Base-by-base conservation (phyloP, 2,888 invertebrate species). In the Lasiommata megera region DNA sequence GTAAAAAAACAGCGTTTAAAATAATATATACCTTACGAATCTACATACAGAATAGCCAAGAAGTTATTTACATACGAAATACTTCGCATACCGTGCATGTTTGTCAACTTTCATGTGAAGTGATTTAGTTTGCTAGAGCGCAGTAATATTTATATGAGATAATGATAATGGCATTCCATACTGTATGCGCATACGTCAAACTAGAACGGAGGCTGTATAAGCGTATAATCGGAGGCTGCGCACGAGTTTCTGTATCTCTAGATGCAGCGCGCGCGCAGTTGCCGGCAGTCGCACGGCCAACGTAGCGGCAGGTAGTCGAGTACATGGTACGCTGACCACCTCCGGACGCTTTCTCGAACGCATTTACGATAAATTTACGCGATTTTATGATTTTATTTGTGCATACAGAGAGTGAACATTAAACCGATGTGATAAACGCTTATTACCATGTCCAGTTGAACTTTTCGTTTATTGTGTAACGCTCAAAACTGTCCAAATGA, bases 211-310 rank as follows among this genome's bases (percentile, higher is more conserved):
- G 83, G 82, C 80, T 82, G 84, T 80, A 79, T 66, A 23, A 40
- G 51, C 40, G 40, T 51, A 11, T 37, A 67, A 68, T 64, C 66
- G 68, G 70, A 64, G 68, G 67, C 65, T 67, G 72, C 68, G 70
- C 77, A 71, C 77, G 78, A 82, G 80, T 73, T 76, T 71, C 75
- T 75, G 77, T 9, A 52, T 43, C 41, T 41, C 17, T 41, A 52
- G 51, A 76, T 75, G 65, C 71, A 72, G 71, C 73, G 69, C 69
- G 65, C 71, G 71, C 70, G 64, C 72, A 74, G 71, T 72, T 60
- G 69, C 75, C 73, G 76, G 72, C 84, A 90, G 89, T 89, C 83
- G 85, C 87, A 83, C 85, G 84, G 77, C 77, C 78, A 79, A 76
- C 88, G 73, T 82, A 76, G 84, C 82, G 80, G 81, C 79, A 69